These are phyloP conservation scores for Thalpophila matura DNA, from an alignment of 2,888 invertebrate species.

Conservation along the genomic window DNA sequence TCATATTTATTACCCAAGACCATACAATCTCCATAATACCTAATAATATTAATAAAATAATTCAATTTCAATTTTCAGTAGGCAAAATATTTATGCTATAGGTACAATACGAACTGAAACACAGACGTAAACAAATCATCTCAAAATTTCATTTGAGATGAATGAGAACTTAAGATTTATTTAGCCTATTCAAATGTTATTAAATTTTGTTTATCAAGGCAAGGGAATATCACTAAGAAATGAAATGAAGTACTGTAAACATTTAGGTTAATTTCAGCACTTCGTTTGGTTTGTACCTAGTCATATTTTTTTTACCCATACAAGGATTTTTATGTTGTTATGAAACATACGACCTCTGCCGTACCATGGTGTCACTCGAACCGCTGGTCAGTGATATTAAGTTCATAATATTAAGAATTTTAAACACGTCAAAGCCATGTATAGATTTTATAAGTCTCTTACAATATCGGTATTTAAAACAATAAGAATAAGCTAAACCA, in stretches of 20 bases:
- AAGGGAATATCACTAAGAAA: background rate
- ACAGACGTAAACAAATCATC: constrained; percentile 33
- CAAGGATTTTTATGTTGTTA: too few species aligned
- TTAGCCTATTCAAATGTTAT: constrained; percentile 38
- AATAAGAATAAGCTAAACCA: too few species aligned
- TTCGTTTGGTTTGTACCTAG: too few species aligned
- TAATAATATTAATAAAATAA: background rate
- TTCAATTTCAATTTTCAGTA: constrained; percentile 16
- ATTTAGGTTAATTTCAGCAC: background rate
- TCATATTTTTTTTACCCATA: too few species aligned
- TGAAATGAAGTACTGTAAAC: background rate
- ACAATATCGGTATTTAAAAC: too few species aligned
- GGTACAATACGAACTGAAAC: constrained; percentile 7
- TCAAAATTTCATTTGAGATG: constrained; percentile 36
- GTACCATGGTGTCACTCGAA: too few species aligned
- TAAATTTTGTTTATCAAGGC: constrained; percentile 31
- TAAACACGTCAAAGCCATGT: too few species aligned
- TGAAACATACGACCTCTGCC: too few species aligned
- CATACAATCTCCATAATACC: background rate
- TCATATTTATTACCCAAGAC: background rate
- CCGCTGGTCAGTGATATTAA: too few species aligned
- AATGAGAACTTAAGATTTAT: constrained; percentile 48
- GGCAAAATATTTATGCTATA: constrained; percentile 20
- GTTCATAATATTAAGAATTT: too few species aligned
- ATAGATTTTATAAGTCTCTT: too few species aligned